A percentile compares a stretch with the other conserved stretches of the same genome.
Conservation (phyloP, 2,888 invertebrate genomes). For the Iselma pallidipennis region DNA sequence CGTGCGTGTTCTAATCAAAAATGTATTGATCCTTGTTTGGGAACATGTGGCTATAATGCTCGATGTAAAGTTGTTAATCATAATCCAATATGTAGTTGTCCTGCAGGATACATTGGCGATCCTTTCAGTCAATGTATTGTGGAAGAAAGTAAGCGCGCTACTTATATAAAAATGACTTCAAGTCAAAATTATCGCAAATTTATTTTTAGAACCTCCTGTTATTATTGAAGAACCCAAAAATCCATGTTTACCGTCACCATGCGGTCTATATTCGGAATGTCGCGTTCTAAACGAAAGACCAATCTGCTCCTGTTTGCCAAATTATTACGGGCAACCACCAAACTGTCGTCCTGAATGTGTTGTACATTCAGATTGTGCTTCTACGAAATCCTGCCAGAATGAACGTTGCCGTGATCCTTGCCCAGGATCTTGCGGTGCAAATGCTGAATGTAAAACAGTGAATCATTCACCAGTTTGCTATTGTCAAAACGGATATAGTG, state of each 20-base stretch:
- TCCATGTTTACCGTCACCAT: constrained; percentile 73
- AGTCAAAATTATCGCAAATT: constrained; percentile 5
- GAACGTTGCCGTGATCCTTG: constrained; percentile 76
- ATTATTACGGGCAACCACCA: constrained; percentile 79
- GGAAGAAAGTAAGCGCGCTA: constrained; percentile 65
- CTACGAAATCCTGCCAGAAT: constrained; percentile 71
- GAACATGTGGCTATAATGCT: constrained; percentile 76
- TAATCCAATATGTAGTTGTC: constrained; percentile 78
- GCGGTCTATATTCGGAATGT: constrained; percentile 78
- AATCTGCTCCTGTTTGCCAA: constrained; percentile 74
- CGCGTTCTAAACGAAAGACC: constrained; percentile 68
- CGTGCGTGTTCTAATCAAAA: constrained; percentile 78
- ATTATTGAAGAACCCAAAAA: constrained; percentile 48
- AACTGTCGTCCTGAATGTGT: constrained; percentile 78
- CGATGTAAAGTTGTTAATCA: constrained; percentile 79
- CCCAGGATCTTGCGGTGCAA: constrained; percentile 73
- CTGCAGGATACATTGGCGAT: constrained; percentile 71
- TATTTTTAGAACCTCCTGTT: constrained; percentile 47
- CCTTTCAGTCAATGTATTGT: constrained; percentile 73
- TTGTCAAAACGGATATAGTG: constrained; percentile 71
- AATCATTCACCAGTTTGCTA: constrained; percentile 76
- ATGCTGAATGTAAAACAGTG: constrained; percentile 70
- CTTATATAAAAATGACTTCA: constrained; percentile 11
- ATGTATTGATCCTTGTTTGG: constrained; percentile 77
- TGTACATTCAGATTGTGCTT: constrained; percentile 72